phyloP scores from a whole-genome alignment of 2,888 invertebrate genomes.

The Griposia aprilina region DNA sequence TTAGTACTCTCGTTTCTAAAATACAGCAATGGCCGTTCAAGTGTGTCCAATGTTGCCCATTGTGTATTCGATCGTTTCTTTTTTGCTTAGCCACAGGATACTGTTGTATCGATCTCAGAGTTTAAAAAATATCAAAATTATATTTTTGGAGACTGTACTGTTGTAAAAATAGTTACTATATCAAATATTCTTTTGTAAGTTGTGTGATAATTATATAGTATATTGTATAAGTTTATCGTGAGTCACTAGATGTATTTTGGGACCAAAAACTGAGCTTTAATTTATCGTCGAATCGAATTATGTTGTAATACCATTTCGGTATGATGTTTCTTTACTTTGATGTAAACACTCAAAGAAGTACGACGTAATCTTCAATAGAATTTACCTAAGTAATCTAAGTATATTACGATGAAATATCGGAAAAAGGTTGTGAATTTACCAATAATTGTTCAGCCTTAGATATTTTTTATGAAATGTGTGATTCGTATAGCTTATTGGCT shows the following conservation, averaged over 20 bases:
- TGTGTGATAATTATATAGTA: constrained; percentile 86
- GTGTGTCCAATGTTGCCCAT: not conserved
- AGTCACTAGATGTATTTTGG: constrained; percentile 71
- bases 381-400: constrained; percentile 15
- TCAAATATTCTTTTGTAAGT: constrained; percentile 75
- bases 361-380: constrained; percentile 22
- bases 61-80: constrained; percentile 11
- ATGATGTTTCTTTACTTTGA: constrained; percentile 39
- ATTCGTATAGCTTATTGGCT: constrained; percentile 40
- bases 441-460: constrained; percentile 23
- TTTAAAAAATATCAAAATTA: constrained; percentile 80
- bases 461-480: constrained; percentile 26
- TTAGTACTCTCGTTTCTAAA: constrained; percentile 7
- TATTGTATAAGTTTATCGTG: constrained; percentile 79
- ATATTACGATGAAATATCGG: constrained; percentile 22
- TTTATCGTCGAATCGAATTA: constrained; percentile 32
- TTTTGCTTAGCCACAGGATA: constrained; percentile 52
- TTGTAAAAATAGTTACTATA: constrained; percentile 71
- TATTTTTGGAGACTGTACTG: constrained; percentile 77
- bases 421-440: constrained; percentile 62
- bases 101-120: constrained; percentile 86
- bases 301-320: constrained; percentile 38
- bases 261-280: constrained; percentile 88
- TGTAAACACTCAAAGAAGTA: constrained; percentile 29
- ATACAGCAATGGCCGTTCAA: constrained; percentile 12